phyloP scores from a whole-genome alignment of 2,113 vertebrate genomes.

The Zosterops japonicus region DNA sequence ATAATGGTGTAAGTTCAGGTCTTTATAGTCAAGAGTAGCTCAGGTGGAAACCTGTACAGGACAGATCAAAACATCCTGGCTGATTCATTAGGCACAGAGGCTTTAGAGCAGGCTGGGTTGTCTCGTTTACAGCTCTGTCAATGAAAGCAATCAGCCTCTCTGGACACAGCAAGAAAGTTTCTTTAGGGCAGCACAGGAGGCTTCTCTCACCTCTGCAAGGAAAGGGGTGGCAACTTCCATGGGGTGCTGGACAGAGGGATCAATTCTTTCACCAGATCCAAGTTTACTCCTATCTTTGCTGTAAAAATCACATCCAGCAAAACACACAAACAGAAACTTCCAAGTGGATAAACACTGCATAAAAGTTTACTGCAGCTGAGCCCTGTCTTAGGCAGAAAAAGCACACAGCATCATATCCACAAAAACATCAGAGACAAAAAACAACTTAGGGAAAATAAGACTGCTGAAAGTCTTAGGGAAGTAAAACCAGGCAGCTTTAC shows the following conservation, averaged over 20 bases:
- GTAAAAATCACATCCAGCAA: neutral
- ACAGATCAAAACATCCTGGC: neutral
- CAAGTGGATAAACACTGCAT: neutral
- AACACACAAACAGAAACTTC: neutral
- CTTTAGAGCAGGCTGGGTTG: neutral
- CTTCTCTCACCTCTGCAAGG: neutral
- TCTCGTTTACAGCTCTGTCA: neutral
- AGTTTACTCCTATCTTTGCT: neutral
- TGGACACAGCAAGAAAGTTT: neutral
- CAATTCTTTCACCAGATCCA: neutral
- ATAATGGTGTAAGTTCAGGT: neutral
- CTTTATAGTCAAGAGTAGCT: neutral
- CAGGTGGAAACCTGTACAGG: neutral
- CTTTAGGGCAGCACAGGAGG: neutral
- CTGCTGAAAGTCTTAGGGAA: neutral
- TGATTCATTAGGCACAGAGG: neutral
- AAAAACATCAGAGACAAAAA: neutral
- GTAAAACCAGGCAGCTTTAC: fast-evolving
- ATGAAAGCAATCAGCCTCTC: neutral
- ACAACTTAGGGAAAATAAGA: neutral
- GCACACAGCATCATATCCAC: neutral
- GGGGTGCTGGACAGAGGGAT: neutral
- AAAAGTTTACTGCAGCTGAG: neutral
- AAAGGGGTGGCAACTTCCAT: neutral
- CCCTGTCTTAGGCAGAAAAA: neutral